phyloP scores from a whole-genome alignment of 2,113 vertebrate genomes.

The Pachypanchax playfairii region DNA sequence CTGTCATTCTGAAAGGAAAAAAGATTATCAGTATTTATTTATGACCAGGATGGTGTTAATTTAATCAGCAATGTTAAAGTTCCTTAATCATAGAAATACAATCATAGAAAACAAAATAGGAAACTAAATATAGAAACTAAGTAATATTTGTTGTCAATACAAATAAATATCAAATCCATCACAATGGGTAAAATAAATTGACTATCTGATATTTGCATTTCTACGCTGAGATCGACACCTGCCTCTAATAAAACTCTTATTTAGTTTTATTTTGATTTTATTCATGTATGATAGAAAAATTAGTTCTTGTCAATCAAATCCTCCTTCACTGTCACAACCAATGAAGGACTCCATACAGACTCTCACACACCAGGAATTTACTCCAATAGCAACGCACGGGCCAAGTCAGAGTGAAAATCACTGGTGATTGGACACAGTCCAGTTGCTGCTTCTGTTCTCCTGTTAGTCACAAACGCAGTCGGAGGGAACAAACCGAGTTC shows the following conservation, averaged over 20 bases:
- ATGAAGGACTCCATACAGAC: conserved; percentile 79
- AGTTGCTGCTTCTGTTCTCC: conserved; percentile 61
- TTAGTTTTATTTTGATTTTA: conserved; percentile 67
- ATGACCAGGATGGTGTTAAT: too few relatives aligned
- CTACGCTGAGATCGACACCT: conserved; percentile 74
- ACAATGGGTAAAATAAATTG: conserved; percentile 21
- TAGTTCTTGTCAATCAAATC: conserved; percentile 86
- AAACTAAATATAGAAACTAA: background rate
- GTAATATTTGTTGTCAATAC: background rate
- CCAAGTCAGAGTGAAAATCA: conserved; percentile 61
- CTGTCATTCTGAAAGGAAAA: too few relatives aligned
- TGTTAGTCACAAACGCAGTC: conserved; percentile 26
- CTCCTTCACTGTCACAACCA: conserved; percentile 86
- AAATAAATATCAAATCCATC: conserved; percentile 2
- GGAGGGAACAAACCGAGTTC: conserved; percentile 16
- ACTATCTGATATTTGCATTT: conserved; percentile 74
- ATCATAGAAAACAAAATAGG: background rate
- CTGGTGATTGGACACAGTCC: conserved; percentile 77
- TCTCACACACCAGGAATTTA: conserved; percentile 62
- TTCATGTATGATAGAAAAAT: conserved; percentile 81
- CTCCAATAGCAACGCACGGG: conserved; percentile 54
- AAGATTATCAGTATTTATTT: too few relatives aligned
- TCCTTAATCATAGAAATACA: too few relatives aligned
- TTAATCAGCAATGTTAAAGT: background rate
- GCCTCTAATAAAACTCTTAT: conserved; percentile 67